These are phyloP conservation scores for Odontamblyopus rebecca DNA, from an alignment of 2,797 vertebrate genomes.

Conservation along the genomic window DNA sequence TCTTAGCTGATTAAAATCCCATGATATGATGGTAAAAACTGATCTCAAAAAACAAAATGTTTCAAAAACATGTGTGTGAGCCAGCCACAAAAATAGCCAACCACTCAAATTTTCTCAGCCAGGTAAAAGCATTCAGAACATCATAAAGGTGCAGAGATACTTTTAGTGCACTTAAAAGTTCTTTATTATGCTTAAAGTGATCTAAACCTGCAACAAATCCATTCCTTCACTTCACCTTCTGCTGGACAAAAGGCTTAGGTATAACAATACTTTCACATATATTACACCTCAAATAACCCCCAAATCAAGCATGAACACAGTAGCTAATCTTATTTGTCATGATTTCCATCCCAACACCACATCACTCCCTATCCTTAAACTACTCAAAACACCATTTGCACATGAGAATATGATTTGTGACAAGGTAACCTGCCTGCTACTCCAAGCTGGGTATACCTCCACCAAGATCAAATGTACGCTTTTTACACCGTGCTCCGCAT, in stretches of 20 bases:
- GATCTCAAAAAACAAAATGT: too few species aligned
- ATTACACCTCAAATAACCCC: conserved; percentile 7
- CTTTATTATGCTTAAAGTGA: too few species aligned
- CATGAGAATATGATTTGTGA: conserved; percentile 26
- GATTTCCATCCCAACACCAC: conserved; percentile 33
- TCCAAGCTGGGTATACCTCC: conserved; percentile 35
- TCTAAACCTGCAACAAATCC: not conserved
- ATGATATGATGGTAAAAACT: too few species aligned
- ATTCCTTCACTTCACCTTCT: not conserved
- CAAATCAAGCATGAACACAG: not conserved
- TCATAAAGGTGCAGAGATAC: not conserved
- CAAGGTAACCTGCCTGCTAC: conserved; percentile 21
- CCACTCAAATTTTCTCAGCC: too few species aligned
- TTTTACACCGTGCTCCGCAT: conserved; percentile 35
- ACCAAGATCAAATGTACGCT: conserved; percentile 45
- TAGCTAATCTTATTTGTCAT: conserved; percentile 15
- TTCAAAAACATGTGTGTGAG: too few species aligned
- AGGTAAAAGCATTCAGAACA: too few species aligned
- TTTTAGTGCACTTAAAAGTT: too few species aligned
- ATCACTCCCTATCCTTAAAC: conserved; percentile 15
- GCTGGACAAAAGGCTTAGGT: not conserved
- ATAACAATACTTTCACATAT: not conserved
- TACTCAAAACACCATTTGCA: conserved; percentile 34
- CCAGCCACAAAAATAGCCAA: too few species aligned
- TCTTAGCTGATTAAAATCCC: too few species aligned